A percentile compares a stretch with the other conserved stretches of the same genome.
Evolutionary conservation across 2,888 invertebrate genomes (phyloP).

Genomic region (Eilema caniola): DNA sequence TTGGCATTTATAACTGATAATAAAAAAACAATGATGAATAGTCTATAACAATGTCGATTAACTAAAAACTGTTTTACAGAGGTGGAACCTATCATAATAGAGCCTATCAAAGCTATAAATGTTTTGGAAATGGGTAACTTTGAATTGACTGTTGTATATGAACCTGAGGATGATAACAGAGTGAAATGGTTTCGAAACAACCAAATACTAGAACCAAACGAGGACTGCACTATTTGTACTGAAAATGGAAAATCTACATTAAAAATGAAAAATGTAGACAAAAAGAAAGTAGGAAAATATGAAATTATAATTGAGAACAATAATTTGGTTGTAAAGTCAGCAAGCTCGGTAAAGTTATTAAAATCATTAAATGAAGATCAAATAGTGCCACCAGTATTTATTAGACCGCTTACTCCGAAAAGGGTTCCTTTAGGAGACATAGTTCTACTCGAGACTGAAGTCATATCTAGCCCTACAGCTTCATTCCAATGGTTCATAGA

Average conservation of each 20-base stretch:
- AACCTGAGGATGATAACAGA: slow-evolving; percentile 90
- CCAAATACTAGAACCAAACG: slow-evolving; percentile 89
- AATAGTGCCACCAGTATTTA: slow-evolving; percentile 91
- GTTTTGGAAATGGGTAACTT: slow-evolving; percentile 90
- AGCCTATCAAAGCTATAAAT: slow-evolving; percentile 92
- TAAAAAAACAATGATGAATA: background rate
- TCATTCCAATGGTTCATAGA: slow-evolving; percentile 96
- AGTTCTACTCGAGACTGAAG: slow-evolving; percentile 92
- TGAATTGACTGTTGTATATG: slow-evolving; percentile 90
- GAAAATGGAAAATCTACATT: slow-evolving; percentile 89
- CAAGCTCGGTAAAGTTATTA: slow-evolving; percentile 93
- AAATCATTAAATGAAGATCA: slow-evolving; percentile 87
- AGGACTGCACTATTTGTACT: slow-evolving; percentile 87
- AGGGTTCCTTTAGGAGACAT: slow-evolving; percentile 91
- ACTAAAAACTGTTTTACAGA: slow-evolving; percentile 75
- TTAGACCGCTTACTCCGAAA: slow-evolving; percentile 90
- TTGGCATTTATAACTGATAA: background rate
- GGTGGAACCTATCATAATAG: slow-evolving; percentile 88
- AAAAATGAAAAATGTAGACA: slow-evolving; percentile 89
- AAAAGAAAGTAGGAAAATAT: slow-evolving; percentile 94
- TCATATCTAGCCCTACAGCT: slow-evolving; percentile 92
- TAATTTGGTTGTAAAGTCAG: slow-evolving; percentile 92
- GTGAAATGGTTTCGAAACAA: slow-evolving; percentile 96
- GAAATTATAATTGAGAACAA: slow-evolving; percentile 94
- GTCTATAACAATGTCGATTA: slow-evolving; percentile 9